phyloP scores from a whole-genome alignment of 2,113 vertebrate genomes.

The Equus quagga region DNA sequence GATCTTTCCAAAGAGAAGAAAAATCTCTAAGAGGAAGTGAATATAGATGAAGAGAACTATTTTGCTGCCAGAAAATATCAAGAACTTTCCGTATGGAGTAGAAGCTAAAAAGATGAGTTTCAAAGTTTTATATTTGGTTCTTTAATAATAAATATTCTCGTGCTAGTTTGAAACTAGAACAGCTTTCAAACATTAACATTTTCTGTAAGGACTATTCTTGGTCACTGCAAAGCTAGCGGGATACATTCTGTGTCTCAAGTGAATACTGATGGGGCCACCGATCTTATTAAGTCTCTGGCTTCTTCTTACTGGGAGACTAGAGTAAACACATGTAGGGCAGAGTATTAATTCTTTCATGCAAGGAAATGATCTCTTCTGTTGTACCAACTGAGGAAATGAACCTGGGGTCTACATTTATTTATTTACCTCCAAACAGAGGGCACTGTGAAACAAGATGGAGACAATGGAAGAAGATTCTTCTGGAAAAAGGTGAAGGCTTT shows the following conservation, averaged over 20 bases:
- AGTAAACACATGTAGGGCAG: background rate
- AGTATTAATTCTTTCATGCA: background rate
- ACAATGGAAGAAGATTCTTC: background rate
- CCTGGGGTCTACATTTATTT: background rate
- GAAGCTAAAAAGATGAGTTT: constrained; percentile 42
- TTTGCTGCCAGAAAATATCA: constrained; percentile 34
- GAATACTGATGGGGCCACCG: background rate
- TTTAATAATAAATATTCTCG: constrained; percentile 35
- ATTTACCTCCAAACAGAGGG: background rate
- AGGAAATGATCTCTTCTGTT: background rate
- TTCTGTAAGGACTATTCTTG: background rate
- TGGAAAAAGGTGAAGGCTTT: background rate
- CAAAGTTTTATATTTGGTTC: background rate
- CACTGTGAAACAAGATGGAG: background rate
- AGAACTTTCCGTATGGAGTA: constrained; percentile 41
- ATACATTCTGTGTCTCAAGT: background rate
- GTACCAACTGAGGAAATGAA: background rate
- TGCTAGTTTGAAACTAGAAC: background rate
- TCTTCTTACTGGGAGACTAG: background rate
- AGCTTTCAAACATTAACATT: constrained; percentile 4
- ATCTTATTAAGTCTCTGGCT: background rate
- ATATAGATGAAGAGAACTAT: background rate
- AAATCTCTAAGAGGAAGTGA: constrained; percentile 38
- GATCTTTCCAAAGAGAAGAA: background rate
- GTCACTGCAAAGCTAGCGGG: background rate